Evolutionary conservation across 2,797 vertebrate species (phyloP).

Genomic region (Orientallactaga sibirica): DNA sequence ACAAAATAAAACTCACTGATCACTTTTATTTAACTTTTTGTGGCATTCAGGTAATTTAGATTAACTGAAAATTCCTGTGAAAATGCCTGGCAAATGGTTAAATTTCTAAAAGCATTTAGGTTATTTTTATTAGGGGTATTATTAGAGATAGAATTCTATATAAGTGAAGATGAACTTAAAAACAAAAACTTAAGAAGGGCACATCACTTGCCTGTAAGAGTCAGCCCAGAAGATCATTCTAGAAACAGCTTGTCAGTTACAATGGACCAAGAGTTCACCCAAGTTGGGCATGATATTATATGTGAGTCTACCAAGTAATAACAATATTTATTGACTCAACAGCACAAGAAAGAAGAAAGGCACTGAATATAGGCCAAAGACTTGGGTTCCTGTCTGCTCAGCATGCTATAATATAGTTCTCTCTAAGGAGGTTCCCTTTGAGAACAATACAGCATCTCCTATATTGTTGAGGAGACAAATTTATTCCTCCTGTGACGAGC

Average conservation of each 20-base stretch:
- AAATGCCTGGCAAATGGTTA: neutral
- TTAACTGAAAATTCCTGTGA: slow-evolving; percentile 6
- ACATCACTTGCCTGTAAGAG: neutral
- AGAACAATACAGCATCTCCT: neutral
- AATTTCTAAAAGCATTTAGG: slow-evolving; percentile 43
- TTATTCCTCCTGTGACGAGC: neutral
- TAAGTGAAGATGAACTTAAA: neutral
- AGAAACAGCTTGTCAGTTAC: slow-evolving; percentile 15
- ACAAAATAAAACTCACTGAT: neutral
- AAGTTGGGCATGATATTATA: neutral
- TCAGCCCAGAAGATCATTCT: neutral
- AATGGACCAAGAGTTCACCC: neutral
- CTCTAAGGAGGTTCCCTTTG: neutral
- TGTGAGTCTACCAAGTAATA: neutral
- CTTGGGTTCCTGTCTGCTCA: neutral
- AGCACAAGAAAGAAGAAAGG: neutral
- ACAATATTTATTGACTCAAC: neutral
- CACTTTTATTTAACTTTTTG: slow-evolving; percentile 5
- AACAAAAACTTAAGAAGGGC: neutral
- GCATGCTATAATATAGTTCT: neutral
- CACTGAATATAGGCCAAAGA: neutral
- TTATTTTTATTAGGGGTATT: slow-evolving; percentile 32
- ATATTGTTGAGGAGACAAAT: neutral
- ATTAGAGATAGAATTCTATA: neutral
- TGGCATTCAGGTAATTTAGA: neutral